Evolutionary conservation across 2,888 invertebrate species (phyloP), one percentile per base, ranked within the genome.

Genomic region (Conistra vaccinii): DNA sequence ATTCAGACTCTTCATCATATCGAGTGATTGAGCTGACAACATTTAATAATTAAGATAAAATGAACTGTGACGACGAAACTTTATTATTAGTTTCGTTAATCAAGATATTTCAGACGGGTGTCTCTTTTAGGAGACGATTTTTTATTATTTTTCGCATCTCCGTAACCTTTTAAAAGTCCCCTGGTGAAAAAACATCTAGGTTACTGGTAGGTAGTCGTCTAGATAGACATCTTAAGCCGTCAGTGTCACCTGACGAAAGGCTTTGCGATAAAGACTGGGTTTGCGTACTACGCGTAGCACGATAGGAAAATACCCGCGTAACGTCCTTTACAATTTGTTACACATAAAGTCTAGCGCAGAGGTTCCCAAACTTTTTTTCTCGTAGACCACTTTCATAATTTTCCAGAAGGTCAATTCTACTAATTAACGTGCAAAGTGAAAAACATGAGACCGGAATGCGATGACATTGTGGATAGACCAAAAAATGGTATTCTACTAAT

Each of bases 161-260:
- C n/a, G 35, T 70, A 51, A 48, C 75, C 55, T 76, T 67, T 57
- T 39, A 6, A 83, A 79, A 51, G 32, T 42, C 23, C 14, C 14
- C 23, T 72, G 14, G 7, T 39, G 35, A 61, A 42, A 60, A 71
- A 77, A 68, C 60, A 53, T 69, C 29, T 69, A 83, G 55, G 66
- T 57, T 5, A 48, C 57, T 45, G 57, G 9, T 69, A 53, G 68
- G 53, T 42, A 51, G 67, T 67, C 53, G 23, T 82, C 53, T 32
- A 80, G 80, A 82, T 84, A 79, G 57, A 73, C 45, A 84, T 80
- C 69, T 77, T 51, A 81, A 66, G 62, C 80, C 73, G 82, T 71
- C 82, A 80, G 76, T 84, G 84, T 71, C 84, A 80, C 76, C 82
- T 84, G 80, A 76, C 65, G 74, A 80, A 82, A 68, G 48, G 74